These are phyloP conservation scores for Premnoplex brunnescens DNA, from an alignment of 2,797 vertebrate species.

Conservation along the genomic window DNA sequence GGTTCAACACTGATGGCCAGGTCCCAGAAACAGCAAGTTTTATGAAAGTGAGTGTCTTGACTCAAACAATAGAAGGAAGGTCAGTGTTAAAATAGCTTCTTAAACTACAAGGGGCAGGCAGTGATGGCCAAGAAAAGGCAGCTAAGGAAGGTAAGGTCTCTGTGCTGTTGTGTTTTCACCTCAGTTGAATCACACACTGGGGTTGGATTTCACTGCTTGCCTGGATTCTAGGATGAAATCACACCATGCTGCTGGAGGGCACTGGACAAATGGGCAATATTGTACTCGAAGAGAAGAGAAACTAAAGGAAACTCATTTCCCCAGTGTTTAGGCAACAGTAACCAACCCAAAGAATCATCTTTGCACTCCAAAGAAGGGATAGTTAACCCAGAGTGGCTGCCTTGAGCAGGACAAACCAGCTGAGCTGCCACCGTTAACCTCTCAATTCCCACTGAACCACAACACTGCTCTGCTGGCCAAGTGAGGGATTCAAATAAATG, in stretches of 20 bases:
- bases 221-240: not conserved
- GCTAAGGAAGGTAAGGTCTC: slow-evolving; percentile 25
- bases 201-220: slow-evolving; percentile 3
- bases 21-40: slow-evolving; percentile 59
- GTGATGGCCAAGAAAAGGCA: slow-evolving; percentile 4
- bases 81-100: slow-evolving; percentile 51
- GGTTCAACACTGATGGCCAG: slow-evolving; percentile 30
- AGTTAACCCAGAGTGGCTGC: not conserved
- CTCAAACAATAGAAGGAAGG: slow-evolving; percentile 67
- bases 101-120: not conserved
- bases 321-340: not conserved
- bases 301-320: not conserved
- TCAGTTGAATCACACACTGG: not conserved
- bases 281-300: slow-evolving; percentile 1
- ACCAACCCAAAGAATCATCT: not conserved
- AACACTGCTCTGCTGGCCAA: not conserved
- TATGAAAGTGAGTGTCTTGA: slow-evolving; percentile 62
- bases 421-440: not conserved
- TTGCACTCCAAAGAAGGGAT: not conserved
- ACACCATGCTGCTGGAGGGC: not conserved
- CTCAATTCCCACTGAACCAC: not conserved
- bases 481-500: not conserved
- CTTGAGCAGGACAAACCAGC: not conserved
- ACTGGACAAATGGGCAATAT: not conserved
- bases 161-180: not conserved